These are phyloP conservation scores for Trachymyrmex cornetzi DNA, from an alignment of 1,140 invertebrate genomes.

Conservation along the genomic window DNA sequence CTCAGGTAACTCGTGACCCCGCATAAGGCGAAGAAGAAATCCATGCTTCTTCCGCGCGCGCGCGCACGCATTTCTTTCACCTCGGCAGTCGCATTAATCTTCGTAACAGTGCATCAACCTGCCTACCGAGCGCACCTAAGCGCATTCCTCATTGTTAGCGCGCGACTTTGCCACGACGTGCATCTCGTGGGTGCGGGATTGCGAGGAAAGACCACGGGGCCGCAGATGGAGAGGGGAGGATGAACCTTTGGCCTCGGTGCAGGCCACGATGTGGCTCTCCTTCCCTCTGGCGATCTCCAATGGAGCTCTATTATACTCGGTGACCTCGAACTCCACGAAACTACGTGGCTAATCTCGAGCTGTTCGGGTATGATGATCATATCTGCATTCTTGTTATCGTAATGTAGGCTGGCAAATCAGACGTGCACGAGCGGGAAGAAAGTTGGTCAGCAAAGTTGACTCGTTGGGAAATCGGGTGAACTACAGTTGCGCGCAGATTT, in stretches of 20 bases:
- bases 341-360: slow-evolving; percentile 16
- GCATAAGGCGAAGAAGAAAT: slow-evolving; percentile 62
- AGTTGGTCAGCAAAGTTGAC: slow-evolving; percentile 39
- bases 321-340: slow-evolving; percentile 70
- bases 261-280: slow-evolving; percentile 76
- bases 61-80: slow-evolving; percentile 56
- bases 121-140: slow-evolving; percentile 64
- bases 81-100: slow-evolving; percentile 76
- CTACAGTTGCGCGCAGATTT: background rate
- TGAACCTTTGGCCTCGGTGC: slow-evolving; percentile 76
- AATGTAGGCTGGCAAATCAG: slow-evolving; percentile 12
- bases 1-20: slow-evolving; percentile 31
- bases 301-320: slow-evolving; percentile 59
- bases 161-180: slow-evolving; percentile 61
- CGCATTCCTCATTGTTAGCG: slow-evolving; percentile 79
- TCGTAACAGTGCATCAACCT: slow-evolving; percentile 78
- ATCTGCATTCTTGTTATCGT: slow-evolving; percentile 51
- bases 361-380: slow-evolving; percentile 44
- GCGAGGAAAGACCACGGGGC: slow-evolving; percentile 1
- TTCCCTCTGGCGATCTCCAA: slow-evolving; percentile 61
- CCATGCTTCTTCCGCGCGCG: slow-evolving; percentile 60
- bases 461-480: background rate
- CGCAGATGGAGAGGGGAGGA: slow-evolving; percentile 22
- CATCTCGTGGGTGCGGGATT: slow-evolving; percentile 70
- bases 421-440: background rate